Conservation (phyloP, 2,888 invertebrate genomes). For the Erebia palarica region DNA sequence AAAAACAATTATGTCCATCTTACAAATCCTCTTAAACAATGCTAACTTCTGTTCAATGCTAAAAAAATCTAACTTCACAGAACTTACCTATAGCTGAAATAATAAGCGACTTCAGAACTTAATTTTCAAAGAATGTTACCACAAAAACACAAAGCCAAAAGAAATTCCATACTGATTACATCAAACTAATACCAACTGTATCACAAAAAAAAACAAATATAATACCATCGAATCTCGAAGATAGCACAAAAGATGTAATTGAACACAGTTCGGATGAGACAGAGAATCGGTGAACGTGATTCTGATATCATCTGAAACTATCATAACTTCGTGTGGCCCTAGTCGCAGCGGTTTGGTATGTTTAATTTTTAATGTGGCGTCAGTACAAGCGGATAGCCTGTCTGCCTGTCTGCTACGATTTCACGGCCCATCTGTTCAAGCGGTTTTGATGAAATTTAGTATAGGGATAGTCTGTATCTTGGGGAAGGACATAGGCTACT, state of each 20-base stretch:
- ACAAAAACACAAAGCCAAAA: constrained; percentile 13
- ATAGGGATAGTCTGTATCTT: too few species aligned
- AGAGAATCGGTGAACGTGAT: constrained; percentile 60
- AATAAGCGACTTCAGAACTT: not conserved
- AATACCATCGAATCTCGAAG: constrained; percentile 31
- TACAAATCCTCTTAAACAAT: not conserved
- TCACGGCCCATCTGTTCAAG: too few species aligned
- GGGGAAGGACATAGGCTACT: too few species aligned
- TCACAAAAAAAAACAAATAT: constrained; percentile 19
- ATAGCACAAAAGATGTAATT: constrained; percentile 51
- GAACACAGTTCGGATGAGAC: constrained; percentile 53
- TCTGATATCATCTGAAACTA: constrained; percentile 53
- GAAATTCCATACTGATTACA: constrained; percentile 17
- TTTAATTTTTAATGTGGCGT: not conserved
- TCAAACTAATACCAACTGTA: not conserved
- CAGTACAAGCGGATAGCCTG: not conserved
- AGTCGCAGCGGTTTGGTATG: constrained; percentile 37
- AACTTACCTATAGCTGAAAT: not conserved
- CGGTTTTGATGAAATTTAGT: too few species aligned
- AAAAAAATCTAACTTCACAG: too few species aligned
- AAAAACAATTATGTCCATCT: not conserved
- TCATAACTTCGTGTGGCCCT: constrained; percentile 39
- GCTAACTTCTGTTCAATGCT: too few species aligned
- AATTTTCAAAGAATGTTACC: constrained; percentile 15
- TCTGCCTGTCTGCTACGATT: too few species aligned